Conservation (phyloP, 2,113 vertebrate genomes). For the Leucosticte australis region DNA sequence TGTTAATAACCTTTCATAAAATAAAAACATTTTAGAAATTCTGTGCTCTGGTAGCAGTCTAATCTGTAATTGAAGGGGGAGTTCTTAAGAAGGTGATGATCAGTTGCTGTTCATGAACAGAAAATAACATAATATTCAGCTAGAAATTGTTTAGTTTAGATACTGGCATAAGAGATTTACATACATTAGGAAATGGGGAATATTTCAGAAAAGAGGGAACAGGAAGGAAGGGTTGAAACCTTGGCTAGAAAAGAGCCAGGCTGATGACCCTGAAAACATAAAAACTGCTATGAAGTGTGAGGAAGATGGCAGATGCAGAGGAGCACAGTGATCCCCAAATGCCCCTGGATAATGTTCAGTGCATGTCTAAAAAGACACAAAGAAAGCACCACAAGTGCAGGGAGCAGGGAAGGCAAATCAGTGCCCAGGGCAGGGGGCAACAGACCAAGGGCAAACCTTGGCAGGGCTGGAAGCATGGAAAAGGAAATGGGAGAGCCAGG, state of each 20-base stretch:
- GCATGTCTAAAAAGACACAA: background rate
- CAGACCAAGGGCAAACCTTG: background rate
- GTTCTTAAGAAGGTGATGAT: background rate
- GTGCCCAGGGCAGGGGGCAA: background rate
- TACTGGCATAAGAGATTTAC: background rate
- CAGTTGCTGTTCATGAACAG: background rate
- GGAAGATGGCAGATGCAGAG: background rate
- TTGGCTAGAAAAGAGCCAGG: background rate
- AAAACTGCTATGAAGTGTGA: background rate
- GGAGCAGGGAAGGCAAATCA: background rate
- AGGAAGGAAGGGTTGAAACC: background rate
- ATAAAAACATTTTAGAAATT: background rate
- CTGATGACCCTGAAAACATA: background rate
- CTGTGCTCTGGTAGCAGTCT: background rate
- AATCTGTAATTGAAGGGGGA: background rate
- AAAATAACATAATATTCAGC: background rate
- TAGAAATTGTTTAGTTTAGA: background rate
- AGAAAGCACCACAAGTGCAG: background rate
- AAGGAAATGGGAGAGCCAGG: background rate
- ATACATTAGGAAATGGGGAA: background rate
- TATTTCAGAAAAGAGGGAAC: background rate
- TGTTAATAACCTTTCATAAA: slow-evolving; percentile 3
- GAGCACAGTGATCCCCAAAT: background rate
- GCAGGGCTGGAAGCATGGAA: background rate
- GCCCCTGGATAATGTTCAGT: background rate